Base-by-base conservation (phyloP, 2,797 vertebrate species). In the Helicolenus hilgendorfi region DNA sequence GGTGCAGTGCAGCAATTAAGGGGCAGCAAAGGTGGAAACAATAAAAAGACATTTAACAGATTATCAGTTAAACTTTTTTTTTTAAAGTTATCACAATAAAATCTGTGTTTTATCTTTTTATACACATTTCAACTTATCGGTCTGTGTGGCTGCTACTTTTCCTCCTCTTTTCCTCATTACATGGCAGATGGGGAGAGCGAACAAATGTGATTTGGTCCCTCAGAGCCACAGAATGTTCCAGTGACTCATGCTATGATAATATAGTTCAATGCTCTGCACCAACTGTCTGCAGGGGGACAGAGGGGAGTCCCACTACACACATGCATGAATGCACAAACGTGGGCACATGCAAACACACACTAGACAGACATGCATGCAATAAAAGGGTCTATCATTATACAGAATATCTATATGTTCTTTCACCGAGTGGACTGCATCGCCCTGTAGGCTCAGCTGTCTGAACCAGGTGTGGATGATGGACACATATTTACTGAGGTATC, bases 181-280 rank as follows among this genome's bases (percentile, higher is more conserved):
- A 14, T 20, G 55, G 77, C 93, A 95, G 91, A 96, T 94, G 92
- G 94, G 79, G 78, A 77, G 36, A 72, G 80, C 2, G 22, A 92
- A 73, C 89, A 78, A 93, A 94, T 92, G 86, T 79, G 76, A 87
- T 87, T 83, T 74, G 33, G 84, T 86, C 74, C 77, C 79, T 87
- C 45, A 4, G 62, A 75, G 84, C 77, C 73, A 89, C 90, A 88
- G 76, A 87, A 88, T 68, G 89, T 90, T 89, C 85, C 85, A 83
- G 83, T 95, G 95, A 94, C 85, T 95, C 93, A 91, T 88, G 80
- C 90, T 87, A 31, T 82, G 87, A 87, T 92, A 83, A 88, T 90
- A 76, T 81, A 92, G 82, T 83, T 79, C 79, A 87, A 10, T 62
- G 76, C 55, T 88, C 75, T 77, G 63, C 76, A 85, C 87, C 87